Conservation (phyloP, 2,113 vertebrate species). For the Scartelaos histophorus region DNA sequence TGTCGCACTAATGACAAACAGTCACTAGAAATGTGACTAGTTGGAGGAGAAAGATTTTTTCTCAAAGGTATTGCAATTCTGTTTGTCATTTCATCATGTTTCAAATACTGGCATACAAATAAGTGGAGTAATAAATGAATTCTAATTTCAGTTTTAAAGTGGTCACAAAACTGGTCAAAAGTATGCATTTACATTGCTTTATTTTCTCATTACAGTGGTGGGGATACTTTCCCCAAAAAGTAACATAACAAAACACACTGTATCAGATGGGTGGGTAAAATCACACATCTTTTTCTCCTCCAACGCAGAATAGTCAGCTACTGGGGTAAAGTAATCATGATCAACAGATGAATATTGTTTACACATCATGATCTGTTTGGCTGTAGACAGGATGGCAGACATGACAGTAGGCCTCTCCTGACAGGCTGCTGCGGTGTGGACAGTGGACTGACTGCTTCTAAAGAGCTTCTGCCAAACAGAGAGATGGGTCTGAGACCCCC, state of each 20-base stretch:
- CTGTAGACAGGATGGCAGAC: constrained; percentile 5
- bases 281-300: neutral
- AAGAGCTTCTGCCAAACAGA: neutral
- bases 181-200: neutral
- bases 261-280: neutral
- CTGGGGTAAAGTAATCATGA: neutral
- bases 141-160: neutral
- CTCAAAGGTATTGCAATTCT: neutral
- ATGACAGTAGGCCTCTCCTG: neutral
- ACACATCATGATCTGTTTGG: neutral
- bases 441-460: too few relatives aligned
- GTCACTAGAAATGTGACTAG: neutral
- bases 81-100: too few relatives aligned
- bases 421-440: neutral
- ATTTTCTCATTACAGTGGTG: neutral
- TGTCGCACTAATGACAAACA: neutral
- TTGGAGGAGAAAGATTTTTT: neutral
- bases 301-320: neutral
- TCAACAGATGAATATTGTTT: too few relatives aligned
- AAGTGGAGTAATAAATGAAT: neutral
- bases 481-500: neutral
- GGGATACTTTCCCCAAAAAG: neutral
- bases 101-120: neutral
- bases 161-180: neutral
- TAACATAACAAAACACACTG: neutral